A percentile compares a stretch with the other conserved stretches of the same genome.
Evolutionary conservation across 2,797 vertebrate genomes (phyloP).

Genomic region (Chelidonichthys spinosus): DNA sequence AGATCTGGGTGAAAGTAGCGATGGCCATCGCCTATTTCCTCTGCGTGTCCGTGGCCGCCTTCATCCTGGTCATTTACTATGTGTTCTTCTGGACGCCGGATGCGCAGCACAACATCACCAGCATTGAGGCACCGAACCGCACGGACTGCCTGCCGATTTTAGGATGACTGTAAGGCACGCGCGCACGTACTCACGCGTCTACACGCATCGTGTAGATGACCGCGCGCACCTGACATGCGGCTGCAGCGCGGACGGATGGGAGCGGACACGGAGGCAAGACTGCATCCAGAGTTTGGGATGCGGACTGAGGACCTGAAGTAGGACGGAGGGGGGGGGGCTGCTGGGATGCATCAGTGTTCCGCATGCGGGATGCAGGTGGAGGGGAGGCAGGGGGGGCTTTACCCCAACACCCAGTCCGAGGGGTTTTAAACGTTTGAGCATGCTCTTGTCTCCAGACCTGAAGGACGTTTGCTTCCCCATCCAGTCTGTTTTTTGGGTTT

Average conservation of each 20-base stretch:
- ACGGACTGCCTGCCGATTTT: constrained; percentile 52
- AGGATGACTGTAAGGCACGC: constrained; percentile 53
- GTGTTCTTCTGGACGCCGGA: constrained; percentile 88
- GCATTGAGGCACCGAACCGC: constrained; percentile 48
- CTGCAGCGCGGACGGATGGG: constrained; percentile 36
- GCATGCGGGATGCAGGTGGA: constrained; percentile 43
- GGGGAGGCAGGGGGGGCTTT: not conserved
- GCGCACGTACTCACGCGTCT: constrained; percentile 12
- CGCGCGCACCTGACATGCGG: constrained; percentile 45
- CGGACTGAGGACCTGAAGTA: constrained; percentile 42
- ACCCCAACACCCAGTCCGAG: constrained; percentile 28
- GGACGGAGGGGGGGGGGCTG: constrained; percentile 19
- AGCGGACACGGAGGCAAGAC: constrained; percentile 17
- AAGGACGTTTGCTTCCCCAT: not conserved
- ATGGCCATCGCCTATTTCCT: constrained; percentile 91
- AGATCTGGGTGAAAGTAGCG: constrained; percentile 90
- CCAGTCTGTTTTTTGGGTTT: not conserved
- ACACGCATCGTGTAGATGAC: constrained; percentile 42
- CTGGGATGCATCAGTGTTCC: constrained; percentile 45
- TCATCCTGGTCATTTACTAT: constrained; percentile 90
- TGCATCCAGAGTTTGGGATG: constrained; percentile 54
- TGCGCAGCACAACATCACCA: constrained; percentile 54
- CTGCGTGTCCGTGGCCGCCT: constrained; percentile 89
- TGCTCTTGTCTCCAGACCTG: not conserved
- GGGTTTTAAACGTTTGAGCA: not conserved